These are phyloP conservation scores for Machimus atricapillus DNA, from an alignment of 2,888 invertebrate species.

Conservation along the genomic window DNA sequence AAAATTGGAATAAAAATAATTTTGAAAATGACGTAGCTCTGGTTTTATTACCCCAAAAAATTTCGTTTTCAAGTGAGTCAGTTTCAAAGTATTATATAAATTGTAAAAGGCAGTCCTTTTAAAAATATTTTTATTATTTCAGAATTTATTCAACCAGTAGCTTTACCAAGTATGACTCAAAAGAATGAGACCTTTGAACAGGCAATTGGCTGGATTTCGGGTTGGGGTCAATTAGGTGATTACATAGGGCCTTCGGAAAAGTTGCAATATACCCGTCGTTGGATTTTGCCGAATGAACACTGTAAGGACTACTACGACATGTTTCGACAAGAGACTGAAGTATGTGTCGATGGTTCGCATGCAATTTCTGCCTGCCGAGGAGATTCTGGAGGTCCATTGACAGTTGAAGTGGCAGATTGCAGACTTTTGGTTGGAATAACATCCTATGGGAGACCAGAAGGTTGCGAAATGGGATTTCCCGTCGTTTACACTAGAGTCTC, in stretches of 20 bases:
- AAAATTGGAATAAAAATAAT: not conserved
- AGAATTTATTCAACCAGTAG: not conserved
- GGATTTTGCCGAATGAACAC: not conserved
- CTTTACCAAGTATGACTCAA: not conserved
- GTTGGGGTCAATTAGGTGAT: not conserved
- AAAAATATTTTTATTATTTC: not conserved
- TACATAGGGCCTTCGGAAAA: not conserved
- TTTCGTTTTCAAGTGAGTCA: not conserved
- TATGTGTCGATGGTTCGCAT: not conserved
- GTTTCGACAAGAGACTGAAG: not conserved
- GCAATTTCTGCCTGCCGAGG: not conserved
- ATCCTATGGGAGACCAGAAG: not conserved
- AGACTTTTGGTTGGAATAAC: not conserved
- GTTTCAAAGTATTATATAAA: not conserved
- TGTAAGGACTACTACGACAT: not conserved
- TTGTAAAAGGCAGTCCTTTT: not conserved
- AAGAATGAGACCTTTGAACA: not conserved
- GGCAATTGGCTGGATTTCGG: not conserved
- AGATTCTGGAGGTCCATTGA: not conserved
- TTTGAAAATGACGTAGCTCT: conserved; percentile 37
- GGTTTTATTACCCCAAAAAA: conserved; percentile 15
- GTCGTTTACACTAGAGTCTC: not conserved
- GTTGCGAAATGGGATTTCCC: not conserved
- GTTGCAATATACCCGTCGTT: not conserved
- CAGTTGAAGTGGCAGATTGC: not conserved